Evolutionary conservation across 2,113 vertebrate genomes (phyloP), one percentile per base, ranked within the genome.

Genomic region (Pteropus alecto): DNA sequence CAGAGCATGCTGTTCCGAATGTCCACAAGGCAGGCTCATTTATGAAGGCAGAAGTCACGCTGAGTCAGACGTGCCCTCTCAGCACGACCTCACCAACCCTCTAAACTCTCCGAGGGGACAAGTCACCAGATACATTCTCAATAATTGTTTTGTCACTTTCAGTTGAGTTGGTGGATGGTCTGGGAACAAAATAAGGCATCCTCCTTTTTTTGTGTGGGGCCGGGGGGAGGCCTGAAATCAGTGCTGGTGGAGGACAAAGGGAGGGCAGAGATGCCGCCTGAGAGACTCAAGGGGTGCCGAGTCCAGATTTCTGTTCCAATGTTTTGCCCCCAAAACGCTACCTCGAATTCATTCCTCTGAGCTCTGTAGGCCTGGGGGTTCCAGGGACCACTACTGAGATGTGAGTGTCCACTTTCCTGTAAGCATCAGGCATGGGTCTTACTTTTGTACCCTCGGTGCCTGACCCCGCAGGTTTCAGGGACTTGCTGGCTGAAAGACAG

Each of bases 381-480:
- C 30, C 51, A 24, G 58, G 2, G 19, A 19, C 38, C 8, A 30
- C 51, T 61, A 4, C 48, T 9, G 2, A 71, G n/a, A 33, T 51
- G 13, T 33, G 26, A 30, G 28, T 3, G 0, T 22, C 61, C 35
- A 56, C 19, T 30, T 35, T 46, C 10, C 35, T 43, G 9, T 43
- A 43, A 70, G n/a, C 33, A 22, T 0, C 11, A 6, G 6, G 38
- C 65, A 24, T 11, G 41, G 24, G 48, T 41, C 16, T 67, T 43
- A 4, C 33, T 6, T 41, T 12, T 19, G 16, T 6, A 15, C 13
- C n/a, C 2, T 0, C 2, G 41, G 24, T 9, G 35, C 33, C 84
- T 35, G 51, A 54, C 26, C 35, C 43, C 11, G 4, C 16, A 30
- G 60, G 70, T 16, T 51, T 51, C 51, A 1, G 6, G 77, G 79